Evolutionary conservation across 30 jellyfish, hydroid and myxozoan genomes (phyloP).

Genomic region (Aurelia aurita): DNA sequence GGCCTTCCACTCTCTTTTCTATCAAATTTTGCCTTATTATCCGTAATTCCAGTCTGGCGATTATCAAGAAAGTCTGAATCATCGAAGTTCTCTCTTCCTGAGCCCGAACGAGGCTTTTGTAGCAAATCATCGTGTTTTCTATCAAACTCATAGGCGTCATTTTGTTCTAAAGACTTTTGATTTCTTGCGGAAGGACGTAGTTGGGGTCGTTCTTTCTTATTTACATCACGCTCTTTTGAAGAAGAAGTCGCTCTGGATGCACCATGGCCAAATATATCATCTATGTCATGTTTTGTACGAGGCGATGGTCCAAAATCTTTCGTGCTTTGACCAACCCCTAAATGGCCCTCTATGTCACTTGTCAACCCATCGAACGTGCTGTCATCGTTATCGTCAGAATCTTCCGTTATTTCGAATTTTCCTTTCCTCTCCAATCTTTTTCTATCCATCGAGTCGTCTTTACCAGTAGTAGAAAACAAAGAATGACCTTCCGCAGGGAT

Average conservation of each 20-base stretch:
- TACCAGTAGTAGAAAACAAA: not conserved
- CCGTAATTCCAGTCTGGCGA: not conserved
- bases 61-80: too few relatives aligned
- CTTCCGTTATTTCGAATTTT: slow-evolving; percentile 1
- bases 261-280: slow-evolving; percentile 42
- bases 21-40: not conserved
- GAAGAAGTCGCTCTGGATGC: not conserved
- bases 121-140: slow-evolving; percentile 1
- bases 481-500: not conserved
- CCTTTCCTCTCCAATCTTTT: slow-evolving; percentile 15
- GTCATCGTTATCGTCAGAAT: slow-evolving; percentile 29
- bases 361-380: not conserved
- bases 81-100: slow-evolving; percentile 9
- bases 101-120: slow-evolving; percentile 43
- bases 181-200: not conserved
- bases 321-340: not conserved
- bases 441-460: slow-evolving; percentile 14
- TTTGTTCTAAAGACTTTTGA: not conserved
- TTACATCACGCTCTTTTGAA: not conserved
- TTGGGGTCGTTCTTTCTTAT: not conserved
- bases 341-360: not conserved
- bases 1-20: not conserved
- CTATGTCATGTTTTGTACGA: slow-evolving; percentile 15
- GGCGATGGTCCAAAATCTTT: slow-evolving; percentile 27
- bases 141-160: not conserved